Evolutionary conservation across 2,888 invertebrate genomes (phyloP), one percentile per base, ranked within the genome.

Genomic region (Brenthis ino): DNA sequence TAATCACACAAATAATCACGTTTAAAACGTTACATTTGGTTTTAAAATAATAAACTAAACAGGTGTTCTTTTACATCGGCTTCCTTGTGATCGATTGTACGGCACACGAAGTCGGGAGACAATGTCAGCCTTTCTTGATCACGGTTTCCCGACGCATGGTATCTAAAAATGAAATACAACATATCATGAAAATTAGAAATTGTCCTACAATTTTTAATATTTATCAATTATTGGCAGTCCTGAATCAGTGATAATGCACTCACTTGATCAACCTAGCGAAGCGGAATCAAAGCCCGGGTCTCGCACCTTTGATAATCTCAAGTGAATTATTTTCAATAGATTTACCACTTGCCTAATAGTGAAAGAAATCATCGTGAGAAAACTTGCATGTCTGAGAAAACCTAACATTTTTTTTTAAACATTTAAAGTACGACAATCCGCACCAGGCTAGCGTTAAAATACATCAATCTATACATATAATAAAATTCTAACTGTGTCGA

Each of bases 21-120:
- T 56, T 33, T 14, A 37, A 57, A 57, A 16, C 37, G 13, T 56
- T 56, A 57, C 13, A 43, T 57, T 57, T 57, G 13, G 20, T 43
- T 47, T 60, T 12, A 16, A 16, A 43, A 20, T 43, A 53, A 28
- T 37, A 51, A 33, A 51, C 20, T 6, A 13, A 63, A 53, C 14
- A 13, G n/a, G 11, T 51, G 16, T 16, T 63, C 14, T 53, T 63
- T 53, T 51, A 33, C 16, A 13, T 14, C 14, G 13, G 53, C 16
- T 24, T 24, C 6, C 12, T 24, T 20, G 14, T 24, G 20, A 24
- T 28, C 6, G 28, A 14, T 8, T 14, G 60, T 4, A 50, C 58
- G 47, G 47, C 12, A 28, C 24, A 28, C 20, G 20, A 37, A 54
- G 24, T 54, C 24, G 63, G 63, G 33, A 11, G 37, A 53, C 53